Evolutionary conservation across 2,888 invertebrate species (phyloP).

Genomic region (Micropterix aruncella): DNA sequence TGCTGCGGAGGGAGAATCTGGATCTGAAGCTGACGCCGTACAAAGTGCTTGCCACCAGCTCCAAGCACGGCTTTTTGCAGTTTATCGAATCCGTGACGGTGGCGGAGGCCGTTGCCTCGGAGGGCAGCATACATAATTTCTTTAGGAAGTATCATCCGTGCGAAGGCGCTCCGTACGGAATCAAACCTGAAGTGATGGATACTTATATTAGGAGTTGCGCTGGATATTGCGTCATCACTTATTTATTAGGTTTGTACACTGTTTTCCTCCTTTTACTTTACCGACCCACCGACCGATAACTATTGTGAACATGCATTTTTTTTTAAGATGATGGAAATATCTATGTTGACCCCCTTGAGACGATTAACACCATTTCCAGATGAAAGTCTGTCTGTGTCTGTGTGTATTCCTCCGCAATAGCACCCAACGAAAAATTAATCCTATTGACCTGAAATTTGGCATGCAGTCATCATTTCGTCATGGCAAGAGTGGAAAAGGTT

Average conservation of each 20-base stretch:
- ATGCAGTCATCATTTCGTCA: too few relatives aligned
- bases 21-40: constrained; percentile 96
- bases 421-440: too few relatives aligned
- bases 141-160: constrained; percentile 83
- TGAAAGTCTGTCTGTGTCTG: too few relatives aligned
- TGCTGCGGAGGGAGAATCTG: constrained; percentile 85
- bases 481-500: too few relatives aligned
- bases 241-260: constrained; percentile 52
- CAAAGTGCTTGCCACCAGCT: constrained; percentile 74
- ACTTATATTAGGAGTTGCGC: constrained; percentile 93
- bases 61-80: constrained; percentile 92
- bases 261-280: too few relatives aligned
- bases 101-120: constrained; percentile 76
- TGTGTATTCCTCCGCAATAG: too few relatives aligned
- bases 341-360: too few relatives aligned
- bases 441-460: too few relatives aligned
- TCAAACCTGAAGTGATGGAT: constrained; percentile 91
- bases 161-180: constrained; percentile 79
- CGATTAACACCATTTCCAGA: too few relatives aligned
- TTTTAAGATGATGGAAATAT: too few relatives aligned
- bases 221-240: constrained; percentile 97
- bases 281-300: too few relatives aligned
- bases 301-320: too few relatives aligned
- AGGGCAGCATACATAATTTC: constrained; percentile 86
- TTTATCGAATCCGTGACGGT: constrained; percentile 88